Evolutionary conservation across 2,113 vertebrate genomes (phyloP).

Genomic region (Indicator indicator): DNA sequence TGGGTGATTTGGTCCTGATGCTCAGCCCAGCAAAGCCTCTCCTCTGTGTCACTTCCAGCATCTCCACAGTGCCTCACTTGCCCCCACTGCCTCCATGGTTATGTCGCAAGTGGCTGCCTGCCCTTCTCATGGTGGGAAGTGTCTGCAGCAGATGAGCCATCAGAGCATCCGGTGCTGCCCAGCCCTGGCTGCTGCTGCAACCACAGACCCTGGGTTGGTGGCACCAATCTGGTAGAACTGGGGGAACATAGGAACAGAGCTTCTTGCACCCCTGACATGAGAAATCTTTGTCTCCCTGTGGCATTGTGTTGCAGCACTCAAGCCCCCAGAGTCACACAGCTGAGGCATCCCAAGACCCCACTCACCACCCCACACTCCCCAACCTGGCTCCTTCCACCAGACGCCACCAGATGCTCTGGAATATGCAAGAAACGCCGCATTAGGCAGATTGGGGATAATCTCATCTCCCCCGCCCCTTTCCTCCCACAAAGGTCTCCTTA

Average conservation of each 20-base stretch:
- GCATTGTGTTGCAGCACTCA: rapidly evolving
- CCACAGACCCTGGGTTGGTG: rapidly evolving
- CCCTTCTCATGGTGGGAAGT: rapidly evolving
- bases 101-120: rapidly evolving
- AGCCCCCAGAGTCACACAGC: rapidly evolving
- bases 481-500: conserved; percentile 26
- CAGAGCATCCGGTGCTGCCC: background rate
- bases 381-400: background rate
- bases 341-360: rapidly evolving
- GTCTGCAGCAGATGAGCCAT: background rate
- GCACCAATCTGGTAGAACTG: background rate
- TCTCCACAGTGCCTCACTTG: rapidly evolving
- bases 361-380: rapidly evolving
- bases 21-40: background rate
- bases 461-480: conserved; percentile 6
- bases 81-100: background rate
- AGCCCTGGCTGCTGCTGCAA: rapidly evolving
- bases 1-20: rapidly evolving
- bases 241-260: background rate
- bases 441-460: conserved; percentile 23
- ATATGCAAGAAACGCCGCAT: background rate
- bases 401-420: background rate
- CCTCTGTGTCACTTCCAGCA: rapidly evolving
- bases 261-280: rapidly evolving
- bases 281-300: rapidly evolving